Conservation (phyloP, 2,888 invertebrate genomes). For the Nebria salina region DNA sequence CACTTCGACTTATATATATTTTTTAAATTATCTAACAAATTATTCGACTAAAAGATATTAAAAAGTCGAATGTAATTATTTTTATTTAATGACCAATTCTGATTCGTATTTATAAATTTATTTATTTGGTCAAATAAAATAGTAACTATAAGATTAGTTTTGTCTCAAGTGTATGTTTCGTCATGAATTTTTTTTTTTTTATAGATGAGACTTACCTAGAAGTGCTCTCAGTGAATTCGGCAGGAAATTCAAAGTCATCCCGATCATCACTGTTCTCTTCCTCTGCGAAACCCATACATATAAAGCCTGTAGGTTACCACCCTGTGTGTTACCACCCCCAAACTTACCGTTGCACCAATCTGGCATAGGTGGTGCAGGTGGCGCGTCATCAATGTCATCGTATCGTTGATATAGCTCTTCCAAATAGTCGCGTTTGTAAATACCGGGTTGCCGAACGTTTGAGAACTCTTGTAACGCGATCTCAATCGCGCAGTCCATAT, state of each 20-base stretch:
- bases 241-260: slow-evolving; percentile 23
- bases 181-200: too few relatives aligned
- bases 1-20: too few relatives aligned
- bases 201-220: slow-evolving; percentile 17
- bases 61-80: too few relatives aligned
- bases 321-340: too few relatives aligned
- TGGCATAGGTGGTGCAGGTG: slow-evolving; percentile 81
- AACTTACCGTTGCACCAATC: slow-evolving; percentile 84
- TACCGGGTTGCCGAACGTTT: slow-evolving; percentile 86
- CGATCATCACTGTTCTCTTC: slow-evolving; percentile 34
- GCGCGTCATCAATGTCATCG: slow-evolving; percentile 76
- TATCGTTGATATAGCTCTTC: slow-evolving; percentile 82
- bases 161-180: too few relatives aligned
- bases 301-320: slow-evolving; percentile 16
- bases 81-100: too few relatives aligned
- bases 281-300: slow-evolving; percentile 18
- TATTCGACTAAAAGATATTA: too few relatives aligned
- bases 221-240: slow-evolving; percentile 15
- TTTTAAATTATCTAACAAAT: too few relatives aligned
- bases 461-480: slow-evolving; percentile 84
- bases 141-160: too few relatives aligned
- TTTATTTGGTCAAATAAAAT: too few relatives aligned
- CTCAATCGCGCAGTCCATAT: slow-evolving; percentile 83
- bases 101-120: too few relatives aligned
- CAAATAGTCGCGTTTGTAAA: slow-evolving; percentile 97